phyloP scores from a whole-genome alignment of 2,113 vertebrate genomes.

The Plotosus lineatus region DNA sequence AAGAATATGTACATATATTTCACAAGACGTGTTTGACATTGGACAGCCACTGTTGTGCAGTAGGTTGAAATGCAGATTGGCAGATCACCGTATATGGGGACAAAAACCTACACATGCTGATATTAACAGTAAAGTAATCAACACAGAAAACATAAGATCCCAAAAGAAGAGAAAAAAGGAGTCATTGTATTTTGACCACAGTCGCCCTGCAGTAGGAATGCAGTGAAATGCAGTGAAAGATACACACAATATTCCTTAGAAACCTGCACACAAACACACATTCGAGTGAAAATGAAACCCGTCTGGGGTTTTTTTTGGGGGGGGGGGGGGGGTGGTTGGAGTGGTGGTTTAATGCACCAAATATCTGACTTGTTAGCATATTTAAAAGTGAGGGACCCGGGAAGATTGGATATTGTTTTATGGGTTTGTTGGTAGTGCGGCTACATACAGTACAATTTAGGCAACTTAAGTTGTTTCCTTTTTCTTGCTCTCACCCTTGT shows the following conservation, averaged over 20 bases:
- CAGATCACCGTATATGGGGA: slow-evolving; percentile 83
- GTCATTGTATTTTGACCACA: slow-evolving; percentile 82
- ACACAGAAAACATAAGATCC: slow-evolving; percentile 49
- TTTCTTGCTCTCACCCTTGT: slow-evolving; percentile 63
- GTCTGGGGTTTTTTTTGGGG: slow-evolving; percentile 70
- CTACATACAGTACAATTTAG: slow-evolving; percentile 99
- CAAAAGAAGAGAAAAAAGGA: slow-evolving; percentile 52
- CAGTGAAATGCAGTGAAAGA: slow-evolving; percentile 87
- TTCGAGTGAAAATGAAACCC: slow-evolving; percentile 88
- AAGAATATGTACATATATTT: slow-evolving; percentile 77
- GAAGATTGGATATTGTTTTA: slow-evolving; percentile 43
- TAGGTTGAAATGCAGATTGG: slow-evolving; percentile 81
- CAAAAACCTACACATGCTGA: slow-evolving; percentile 87
- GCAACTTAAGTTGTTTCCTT: slow-evolving; percentile 78
- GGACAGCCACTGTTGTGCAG: slow-evolving; percentile 87
- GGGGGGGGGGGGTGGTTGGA: slow-evolving; percentile 75
- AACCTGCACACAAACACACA: slow-evolving; percentile 84
- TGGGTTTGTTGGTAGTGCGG: slow-evolving; percentile 88
- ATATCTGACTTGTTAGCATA: slow-evolving; percentile 52
- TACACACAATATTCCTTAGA: slow-evolving; percentile 79
- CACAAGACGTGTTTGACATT: slow-evolving; percentile 83
- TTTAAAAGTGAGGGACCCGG: slow-evolving; percentile 55
- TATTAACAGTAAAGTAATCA: slow-evolving; percentile 77
- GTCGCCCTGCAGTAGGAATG: slow-evolving; percentile 78
- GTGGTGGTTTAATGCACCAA: slow-evolving; percentile 58